Evolutionary conservation across 2,888 invertebrate species (phyloP).

Genomic region (Leptogaster cylindrica): DNA sequence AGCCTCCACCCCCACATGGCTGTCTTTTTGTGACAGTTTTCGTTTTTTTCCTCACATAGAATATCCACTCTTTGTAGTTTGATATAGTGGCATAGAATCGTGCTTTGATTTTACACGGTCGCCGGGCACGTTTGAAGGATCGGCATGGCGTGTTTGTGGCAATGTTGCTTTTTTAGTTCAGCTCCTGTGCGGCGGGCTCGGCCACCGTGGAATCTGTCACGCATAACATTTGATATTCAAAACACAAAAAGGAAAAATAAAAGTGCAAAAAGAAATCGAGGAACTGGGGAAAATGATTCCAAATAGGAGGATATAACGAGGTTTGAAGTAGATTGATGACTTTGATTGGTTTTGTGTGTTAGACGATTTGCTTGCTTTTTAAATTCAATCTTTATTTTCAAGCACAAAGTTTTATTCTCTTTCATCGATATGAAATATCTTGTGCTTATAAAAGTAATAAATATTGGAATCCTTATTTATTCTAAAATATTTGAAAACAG

Average conservation of each 20-base stretch:
- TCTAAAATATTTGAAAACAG: too few relatives aligned
- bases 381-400: constrained; percentile 4
- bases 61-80: constrained; percentile 22
- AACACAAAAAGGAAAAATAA: neutral
- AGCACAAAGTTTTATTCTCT: neutral
- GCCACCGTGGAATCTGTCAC: constrained; percentile 2
- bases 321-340: constrained; percentile 38
- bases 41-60: constrained; percentile 8
- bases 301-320: constrained; percentile 15
- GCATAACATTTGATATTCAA: constrained; percentile 30
- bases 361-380: constrained; percentile 22
- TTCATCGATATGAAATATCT: neutral
- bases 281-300: constrained; percentile 6
- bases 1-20: constrained; percentile 2
- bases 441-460: too few relatives aligned
- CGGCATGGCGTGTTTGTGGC: neutral
- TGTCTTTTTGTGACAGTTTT: constrained; percentile 33
- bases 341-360: constrained; percentile 40
- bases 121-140: constrained; percentile 8
- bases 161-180: constrained; percentile 5
- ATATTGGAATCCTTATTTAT: too few relatives aligned
- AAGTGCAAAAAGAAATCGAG: neutral
- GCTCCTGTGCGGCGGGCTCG: neutral
- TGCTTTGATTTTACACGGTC: constrained; percentile 35
- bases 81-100: constrained; percentile 7